phyloP scores from a whole-genome alignment of 2,113 vertebrate species.

The Anarhynchus alexandrinus region DNA sequence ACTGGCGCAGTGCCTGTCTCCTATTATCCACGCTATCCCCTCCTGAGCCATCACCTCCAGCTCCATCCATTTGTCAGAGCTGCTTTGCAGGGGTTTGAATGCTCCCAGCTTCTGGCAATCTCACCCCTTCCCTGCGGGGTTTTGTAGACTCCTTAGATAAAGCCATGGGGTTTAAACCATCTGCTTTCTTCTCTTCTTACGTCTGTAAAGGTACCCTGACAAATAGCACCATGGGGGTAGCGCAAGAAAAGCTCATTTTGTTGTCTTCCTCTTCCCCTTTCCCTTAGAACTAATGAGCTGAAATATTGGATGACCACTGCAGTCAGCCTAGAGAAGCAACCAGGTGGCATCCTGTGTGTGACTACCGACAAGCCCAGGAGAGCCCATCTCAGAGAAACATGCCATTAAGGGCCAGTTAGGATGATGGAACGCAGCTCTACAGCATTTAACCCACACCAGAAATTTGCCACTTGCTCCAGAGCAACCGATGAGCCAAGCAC shows the following conservation, averaged over 20 bases:
- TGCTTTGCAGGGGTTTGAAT: neutral
- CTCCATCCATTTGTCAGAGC: neutral
- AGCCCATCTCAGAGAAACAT: neutral
- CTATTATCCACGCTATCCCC: neutral
- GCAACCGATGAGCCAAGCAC: neutral
- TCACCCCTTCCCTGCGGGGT: neutral
- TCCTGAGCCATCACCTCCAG: neutral
- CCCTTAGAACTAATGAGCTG: neutral
- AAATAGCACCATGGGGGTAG: neutral
- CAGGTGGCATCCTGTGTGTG: neutral
- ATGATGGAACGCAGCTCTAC: rapidly evolving
- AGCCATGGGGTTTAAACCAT: neutral
- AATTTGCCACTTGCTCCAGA: neutral
- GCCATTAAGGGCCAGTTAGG: neutral
- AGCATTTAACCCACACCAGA: neutral
- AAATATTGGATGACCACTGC: neutral
- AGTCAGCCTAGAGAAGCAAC: neutral
- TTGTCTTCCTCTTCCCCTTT: neutral
- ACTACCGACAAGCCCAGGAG: neutral
- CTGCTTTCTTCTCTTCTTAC: neutral
- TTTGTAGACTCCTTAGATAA: neutral
- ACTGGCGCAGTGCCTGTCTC: rapidly evolving
- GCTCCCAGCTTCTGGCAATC: neutral
- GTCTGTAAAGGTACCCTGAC: neutral
- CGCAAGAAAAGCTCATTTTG: neutral